A percentile compares a stretch with the other conserved stretches of the same genome.
These are phyloP conservation scores for Psilopsiagon aymara DNA, from an alignment of 2,113 vertebrate genomes.

Conservation along the genomic window DNA sequence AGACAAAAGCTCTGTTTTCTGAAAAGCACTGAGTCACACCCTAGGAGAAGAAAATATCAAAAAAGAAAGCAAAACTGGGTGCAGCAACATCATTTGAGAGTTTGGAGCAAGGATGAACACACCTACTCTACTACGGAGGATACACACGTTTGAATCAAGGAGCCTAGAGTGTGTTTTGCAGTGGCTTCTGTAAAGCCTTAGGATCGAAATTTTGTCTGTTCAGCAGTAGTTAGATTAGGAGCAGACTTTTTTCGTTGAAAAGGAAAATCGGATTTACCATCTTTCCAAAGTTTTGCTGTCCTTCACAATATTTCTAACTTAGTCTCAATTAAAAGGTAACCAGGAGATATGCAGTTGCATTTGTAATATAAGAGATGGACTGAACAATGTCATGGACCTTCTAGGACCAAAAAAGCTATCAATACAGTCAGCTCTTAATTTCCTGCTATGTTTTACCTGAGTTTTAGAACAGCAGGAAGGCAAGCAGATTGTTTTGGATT, in stretches of 20 bases:
- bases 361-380: background rate
- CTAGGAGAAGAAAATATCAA: constrained; percentile 32
- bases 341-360: background rate
- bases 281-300: background rate
- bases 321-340: background rate
- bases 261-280: background rate
- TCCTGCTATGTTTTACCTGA: background rate
- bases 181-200: background rate
- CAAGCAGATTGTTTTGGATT: background rate
- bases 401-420: background rate
- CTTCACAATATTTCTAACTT: background rate
- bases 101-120: background rate
- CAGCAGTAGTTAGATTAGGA: background rate
- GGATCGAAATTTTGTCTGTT: background rate
- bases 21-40: constrained; percentile 68
- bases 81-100: background rate
- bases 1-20: constrained; percentile 55
- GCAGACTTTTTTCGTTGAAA: background rate
- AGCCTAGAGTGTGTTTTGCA: background rate
- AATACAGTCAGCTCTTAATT: background rate
- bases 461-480: background rate
- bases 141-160: background rate
- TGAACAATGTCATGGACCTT: background rate
- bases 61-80: constrained; percentile 25
- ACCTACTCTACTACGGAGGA: background rate